Percentiles rank a stretch among this genome's conserved stretches.
These are phyloP conservation scores for Chaenodraco wilsoni DNA, from an alignment of 2,797 vertebrate genomes.

Conservation along the genomic window DNA sequence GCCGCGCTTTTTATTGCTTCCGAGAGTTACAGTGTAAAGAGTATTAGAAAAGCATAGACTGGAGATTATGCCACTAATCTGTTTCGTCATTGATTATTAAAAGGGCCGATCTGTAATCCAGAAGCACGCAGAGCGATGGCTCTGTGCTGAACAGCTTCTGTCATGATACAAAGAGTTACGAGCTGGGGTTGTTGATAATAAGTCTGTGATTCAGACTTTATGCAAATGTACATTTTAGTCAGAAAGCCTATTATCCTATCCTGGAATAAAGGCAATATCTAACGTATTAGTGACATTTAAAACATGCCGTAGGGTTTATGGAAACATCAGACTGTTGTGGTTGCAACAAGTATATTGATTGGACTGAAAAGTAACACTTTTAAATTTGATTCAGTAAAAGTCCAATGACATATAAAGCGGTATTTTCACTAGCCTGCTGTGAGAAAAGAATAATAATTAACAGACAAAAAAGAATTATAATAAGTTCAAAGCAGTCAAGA, in stretches of 20 bases:
- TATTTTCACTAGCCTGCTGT: background rate
- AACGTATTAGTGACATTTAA: constrained; percentile 32
- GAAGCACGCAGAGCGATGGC: constrained; percentile 25
- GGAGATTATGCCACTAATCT: constrained; percentile 76
- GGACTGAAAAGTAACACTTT: constrained; percentile 16
- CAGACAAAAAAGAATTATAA: too few relatives aligned
- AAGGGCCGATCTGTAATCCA: constrained; percentile 70
- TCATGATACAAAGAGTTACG: background rate
- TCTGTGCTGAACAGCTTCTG: constrained; percentile 7
- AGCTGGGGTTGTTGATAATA: constrained; percentile 17
- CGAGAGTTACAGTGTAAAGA: constrained; percentile 60
- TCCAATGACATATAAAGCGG: constrained; percentile 4
- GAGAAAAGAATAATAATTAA: background rate
- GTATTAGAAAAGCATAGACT: constrained; percentile 60
- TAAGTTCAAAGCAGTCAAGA: too few relatives aligned
- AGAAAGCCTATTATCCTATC: background rate
- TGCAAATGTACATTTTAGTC: background rate
- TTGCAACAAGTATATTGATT: constrained; percentile 33
- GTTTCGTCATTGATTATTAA: constrained; percentile 74
- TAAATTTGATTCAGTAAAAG: constrained; percentile 2
- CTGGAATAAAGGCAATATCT: background rate
- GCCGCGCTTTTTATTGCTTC: constrained; percentile 53
- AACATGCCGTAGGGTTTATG: constrained; percentile 4
- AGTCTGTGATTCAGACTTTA: background rate
- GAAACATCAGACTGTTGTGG: background rate